A percentile compares a stretch with the other conserved stretches of the same genome.
These are phyloP conservation scores for Oryctes rhinoceros DNA, from an alignment of 1,140 invertebrate species.

Conservation along the genomic window DNA sequence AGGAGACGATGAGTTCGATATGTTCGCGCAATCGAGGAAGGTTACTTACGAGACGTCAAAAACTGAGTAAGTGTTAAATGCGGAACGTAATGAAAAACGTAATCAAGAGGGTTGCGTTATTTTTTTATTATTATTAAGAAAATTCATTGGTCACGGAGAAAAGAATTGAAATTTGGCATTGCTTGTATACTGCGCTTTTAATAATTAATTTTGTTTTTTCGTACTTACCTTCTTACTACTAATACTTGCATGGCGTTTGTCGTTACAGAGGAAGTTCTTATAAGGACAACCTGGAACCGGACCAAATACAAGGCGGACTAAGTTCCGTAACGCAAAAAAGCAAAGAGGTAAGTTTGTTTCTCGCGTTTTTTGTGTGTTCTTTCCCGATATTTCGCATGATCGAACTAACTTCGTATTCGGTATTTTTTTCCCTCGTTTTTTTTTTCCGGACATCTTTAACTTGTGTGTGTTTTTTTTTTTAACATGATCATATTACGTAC, in stretches of 20 bases:
- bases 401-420: not conserved
- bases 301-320: slow-evolving; percentile 67
- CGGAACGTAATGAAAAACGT: too few relatives aligned
- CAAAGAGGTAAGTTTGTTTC: slow-evolving; percentile 46
- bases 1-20: slow-evolving; percentile 82
- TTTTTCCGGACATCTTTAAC: not conserved
- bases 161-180: not conserved
- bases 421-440: not conserved
- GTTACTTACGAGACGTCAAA: slow-evolving; percentile 76
- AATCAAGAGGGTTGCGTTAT: too few relatives aligned
- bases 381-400: slow-evolving; percentile 10
- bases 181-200: too few relatives aligned
- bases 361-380: not conserved
- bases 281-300: slow-evolving; percentile 74
- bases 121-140: too few relatives aligned
- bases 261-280: slow-evolving; percentile 73
- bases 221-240: too few relatives aligned
- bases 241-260: not conserved
- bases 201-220: slow-evolving; percentile 20
- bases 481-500: slow-evolving; percentile 47
- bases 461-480: slow-evolving; percentile 42
- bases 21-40: slow-evolving; percentile 89
- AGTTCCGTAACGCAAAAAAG: slow-evolving; percentile 59
- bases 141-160: too few relatives aligned
- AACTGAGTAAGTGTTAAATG: slow-evolving; percentile 64